Evolutionary conservation across 2,888 invertebrate species (phyloP), one percentile per base, ranked within the genome.

Genomic region (Ormyrus rosae): DNA sequence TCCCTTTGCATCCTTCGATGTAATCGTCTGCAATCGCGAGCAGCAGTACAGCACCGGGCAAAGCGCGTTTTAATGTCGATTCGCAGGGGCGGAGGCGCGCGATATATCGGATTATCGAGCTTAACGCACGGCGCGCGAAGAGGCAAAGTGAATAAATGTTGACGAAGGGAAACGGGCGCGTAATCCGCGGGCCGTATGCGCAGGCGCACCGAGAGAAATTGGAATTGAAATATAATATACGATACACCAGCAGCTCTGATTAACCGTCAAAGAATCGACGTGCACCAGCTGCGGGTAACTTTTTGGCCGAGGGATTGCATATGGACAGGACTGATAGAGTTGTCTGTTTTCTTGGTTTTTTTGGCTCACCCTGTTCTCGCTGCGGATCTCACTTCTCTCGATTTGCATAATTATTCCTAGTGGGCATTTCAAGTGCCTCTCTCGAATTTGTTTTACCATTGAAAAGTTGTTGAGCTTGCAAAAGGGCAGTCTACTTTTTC

Each of bases 91-190:
- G 48, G 48, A 3, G 61, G 53, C 13, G 50, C 51, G 9, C 48
- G 46, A 72, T 65, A 9, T 60, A 81, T 76, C 71, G 68, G 72
- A 79, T 81, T 81, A 80, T 80, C 76, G 68, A 71, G 61, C 50
- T 74, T 58, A 65, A 64, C 55, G 60, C 58, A 46, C 11, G 50
- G 7, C 48, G 19, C 55, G 8, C 69, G 48, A 63, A 7, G 5
- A 61, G 9, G 65, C 19, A 67, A 79, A 79, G 63, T 76, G 75
- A 81, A 81, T 75, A 79, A 81, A 81, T 79, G 71, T 81, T 75
- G 69, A 70, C 67, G 67, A 81, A 75, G 70, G 63, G 9, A 70
- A 63, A 55, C 45, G n/a, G 60, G 63, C 19, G 51, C 56, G 67
- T 51, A 64, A 64, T 69, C 55, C 13, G 45, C 51, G 5, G 9